Evolutionary conservation across 2,888 invertebrate species (phyloP), one percentile per base, ranked within the genome.

Genomic region (Polietes domitor): DNA sequence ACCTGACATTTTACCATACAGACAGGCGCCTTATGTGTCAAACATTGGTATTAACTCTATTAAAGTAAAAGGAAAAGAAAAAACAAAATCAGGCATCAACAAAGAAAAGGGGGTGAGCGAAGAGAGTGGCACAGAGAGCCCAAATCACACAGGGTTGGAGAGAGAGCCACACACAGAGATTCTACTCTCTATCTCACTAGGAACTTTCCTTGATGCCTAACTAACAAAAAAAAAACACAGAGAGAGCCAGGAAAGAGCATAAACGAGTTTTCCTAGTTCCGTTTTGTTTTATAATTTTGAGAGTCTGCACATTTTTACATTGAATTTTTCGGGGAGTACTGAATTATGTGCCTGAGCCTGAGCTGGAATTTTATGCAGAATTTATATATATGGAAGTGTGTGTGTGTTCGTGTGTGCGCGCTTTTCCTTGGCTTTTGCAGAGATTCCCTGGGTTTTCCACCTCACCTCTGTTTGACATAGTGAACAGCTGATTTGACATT

Each of bases 1-100:
- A 84, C 65, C 84, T 84, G 80, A 84, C 80, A 81, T 78, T 84
- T 84, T 76, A 32, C 73, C 78, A 84, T 81, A 81, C 81, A 84
- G 84, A 77, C 81, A 84, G 84, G 84, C 84, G 84, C 84, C 84
- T 84, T 84, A 79, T 78, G 58, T 81, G 76, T 79, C 84, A 79
- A 84, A 79, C 68, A 77, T 70, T 43, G 63, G 47, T 70, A 84
- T 78, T 84, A 81, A 84, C 81, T 84, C 68, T 84, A 81, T 78
- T 81, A 76, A 84, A 84, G 47, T 70, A 63, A 81, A 70, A 75
- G 37, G n/a, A 1, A 63, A 12, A 63, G 17, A 17, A 72, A 24
- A 19, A 72, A 65, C 74, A 55, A 75, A 43, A 43, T 55, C 41
- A 74, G 47, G 47, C 53, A 53, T 7, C 10, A 50, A 37, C 10